phyloP scores from a whole-genome alignment of 2,797 vertebrate genomes.

The Luscinia luscinia region DNA sequence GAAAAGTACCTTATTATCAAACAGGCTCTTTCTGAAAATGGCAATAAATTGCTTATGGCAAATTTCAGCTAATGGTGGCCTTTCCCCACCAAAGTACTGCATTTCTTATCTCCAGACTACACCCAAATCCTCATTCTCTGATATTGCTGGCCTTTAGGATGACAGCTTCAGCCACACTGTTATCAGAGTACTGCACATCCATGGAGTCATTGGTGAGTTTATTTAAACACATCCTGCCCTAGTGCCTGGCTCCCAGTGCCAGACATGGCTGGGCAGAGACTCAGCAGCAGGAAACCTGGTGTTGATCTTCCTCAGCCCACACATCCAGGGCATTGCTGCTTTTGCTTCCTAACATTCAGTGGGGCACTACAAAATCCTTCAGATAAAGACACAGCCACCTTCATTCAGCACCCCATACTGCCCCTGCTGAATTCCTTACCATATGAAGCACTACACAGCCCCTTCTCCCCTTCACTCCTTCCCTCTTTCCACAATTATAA shows the following conservation, averaged over 20 bases:
- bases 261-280: background rate
- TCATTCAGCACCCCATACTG: background rate
- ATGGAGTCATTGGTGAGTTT: background rate
- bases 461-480: background rate
- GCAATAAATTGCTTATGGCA: background rate
- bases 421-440: background rate
- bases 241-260: background rate
- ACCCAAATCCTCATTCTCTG: background rate
- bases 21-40: background rate
- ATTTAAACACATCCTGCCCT: background rate
- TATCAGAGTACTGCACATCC: background rate
- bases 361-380: background rate
- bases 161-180: rapidly evolving
- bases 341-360: background rate
- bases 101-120: background rate
- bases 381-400: background rate
- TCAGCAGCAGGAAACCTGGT: constrained; percentile 12
- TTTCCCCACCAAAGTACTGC: background rate
- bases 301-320: background rate
- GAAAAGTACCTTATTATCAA: background rate
- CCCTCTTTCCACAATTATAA: background rate
- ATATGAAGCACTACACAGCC: rapidly evolving
- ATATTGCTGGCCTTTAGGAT: background rate
- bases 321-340: background rate
- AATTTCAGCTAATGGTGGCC: background rate